A percentile compares a stretch with the other conserved stretches of the same genome.
phyloP scores from a whole-genome alignment of 2,113 vertebrate genomes.

The Trogon melanurus region DNA sequence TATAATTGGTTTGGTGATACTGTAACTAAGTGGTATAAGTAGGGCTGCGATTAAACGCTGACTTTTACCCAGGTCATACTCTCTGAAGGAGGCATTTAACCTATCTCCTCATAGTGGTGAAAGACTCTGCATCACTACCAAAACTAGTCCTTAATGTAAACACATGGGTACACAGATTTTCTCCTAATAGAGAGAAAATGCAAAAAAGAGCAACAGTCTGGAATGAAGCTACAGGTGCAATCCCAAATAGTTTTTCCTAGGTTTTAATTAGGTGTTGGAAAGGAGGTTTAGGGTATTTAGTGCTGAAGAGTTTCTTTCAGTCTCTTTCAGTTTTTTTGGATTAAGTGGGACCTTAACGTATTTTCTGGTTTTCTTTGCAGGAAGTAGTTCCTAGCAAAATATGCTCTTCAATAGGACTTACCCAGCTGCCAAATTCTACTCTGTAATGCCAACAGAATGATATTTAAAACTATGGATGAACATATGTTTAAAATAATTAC shows the following conservation, averaged over 20 bases:
- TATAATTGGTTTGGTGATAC: conserved; percentile 20
- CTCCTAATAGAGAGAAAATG: background rate
- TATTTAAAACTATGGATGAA: background rate
- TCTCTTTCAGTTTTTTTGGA: background rate
- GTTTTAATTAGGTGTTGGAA: background rate
- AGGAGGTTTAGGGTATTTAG: background rate
- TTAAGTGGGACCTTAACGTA: background rate
- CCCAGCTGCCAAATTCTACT: background rate
- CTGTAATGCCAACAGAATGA: background rate
- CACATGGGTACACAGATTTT: background rate
- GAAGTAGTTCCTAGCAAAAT: background rate
- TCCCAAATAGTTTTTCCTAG: background rate
- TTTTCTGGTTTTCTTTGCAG: background rate
- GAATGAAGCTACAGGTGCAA: background rate
- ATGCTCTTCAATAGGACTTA: background rate
- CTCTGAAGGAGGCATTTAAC: background rate
- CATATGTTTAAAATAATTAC: conserved; percentile 10
- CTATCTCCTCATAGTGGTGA: background rate
- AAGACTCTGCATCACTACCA: background rate
- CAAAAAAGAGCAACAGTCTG: background rate
- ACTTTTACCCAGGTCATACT: background rate
- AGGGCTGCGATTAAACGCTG: background rate
- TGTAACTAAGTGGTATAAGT: background rate
- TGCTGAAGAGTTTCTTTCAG: background rate
- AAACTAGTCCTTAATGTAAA: background rate